Percentiles rank a stretch among this genome's conserved stretches.
phyloP scores from a whole-genome alignment of 2,113 vertebrate genomes.

The Gymnorhina tibicen region DNA sequence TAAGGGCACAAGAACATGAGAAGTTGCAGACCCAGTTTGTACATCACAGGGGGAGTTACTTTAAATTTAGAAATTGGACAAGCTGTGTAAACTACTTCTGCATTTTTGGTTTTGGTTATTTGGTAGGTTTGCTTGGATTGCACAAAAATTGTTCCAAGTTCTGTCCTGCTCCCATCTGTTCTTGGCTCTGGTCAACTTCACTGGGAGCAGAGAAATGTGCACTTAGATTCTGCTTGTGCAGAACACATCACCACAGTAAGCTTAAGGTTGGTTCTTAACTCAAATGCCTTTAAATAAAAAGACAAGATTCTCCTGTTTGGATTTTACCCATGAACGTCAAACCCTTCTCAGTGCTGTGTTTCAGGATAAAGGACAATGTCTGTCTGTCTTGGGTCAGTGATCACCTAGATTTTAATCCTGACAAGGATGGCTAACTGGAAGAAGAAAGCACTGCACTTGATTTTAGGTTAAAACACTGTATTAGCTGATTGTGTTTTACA shows the following conservation, averaged over 20 bases:
- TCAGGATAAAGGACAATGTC: background rate
- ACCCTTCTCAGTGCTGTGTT: background rate
- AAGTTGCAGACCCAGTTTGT: constrained; percentile 1
- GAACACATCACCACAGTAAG: background rate
- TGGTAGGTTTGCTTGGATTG: constrained; percentile 13
- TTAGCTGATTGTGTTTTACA: background rate
- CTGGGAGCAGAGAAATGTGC: background rate
- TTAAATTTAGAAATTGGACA: constrained; percentile 42
- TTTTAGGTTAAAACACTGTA: background rate
- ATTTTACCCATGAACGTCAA: background rate
- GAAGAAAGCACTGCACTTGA: background rate
- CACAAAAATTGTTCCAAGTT: background rate
- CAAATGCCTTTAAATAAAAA: background rate
- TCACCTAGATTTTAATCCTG: background rate
- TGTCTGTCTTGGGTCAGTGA: background rate
- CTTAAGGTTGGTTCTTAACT: background rate
- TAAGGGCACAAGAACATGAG: constrained; percentile 11
- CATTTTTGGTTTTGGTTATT: background rate
- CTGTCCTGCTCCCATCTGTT: background rate
- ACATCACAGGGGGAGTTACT: background rate
- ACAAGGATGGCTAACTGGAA: background rate
- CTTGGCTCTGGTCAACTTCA: background rate
- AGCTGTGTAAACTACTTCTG: constrained; percentile 29
- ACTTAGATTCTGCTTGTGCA: background rate
- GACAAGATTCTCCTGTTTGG: background rate